A percentile compares a stretch with the other conserved stretches of the same genome.
These are phyloP conservation scores for Ibidorhyncha struthersii DNA, from an alignment of 2,113 vertebrate genomes.

Conservation along the genomic window DNA sequence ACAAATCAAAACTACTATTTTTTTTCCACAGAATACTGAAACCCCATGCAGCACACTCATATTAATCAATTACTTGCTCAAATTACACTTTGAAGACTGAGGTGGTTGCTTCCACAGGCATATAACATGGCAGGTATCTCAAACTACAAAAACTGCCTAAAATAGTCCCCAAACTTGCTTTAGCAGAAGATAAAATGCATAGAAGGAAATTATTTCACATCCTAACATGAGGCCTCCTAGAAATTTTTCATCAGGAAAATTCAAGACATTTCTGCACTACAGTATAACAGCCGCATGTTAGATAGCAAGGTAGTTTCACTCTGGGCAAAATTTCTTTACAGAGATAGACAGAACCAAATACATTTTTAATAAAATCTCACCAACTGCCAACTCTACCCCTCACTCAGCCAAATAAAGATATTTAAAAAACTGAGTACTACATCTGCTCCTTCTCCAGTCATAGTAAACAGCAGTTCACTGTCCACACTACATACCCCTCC, in stretches of 20 bases:
- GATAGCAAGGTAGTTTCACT: not conserved
- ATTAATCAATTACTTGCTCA: not conserved
- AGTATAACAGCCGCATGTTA: not conserved
- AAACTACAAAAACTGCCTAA: not conserved
- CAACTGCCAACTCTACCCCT: not conserved
- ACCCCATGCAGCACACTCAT: fast-evolving
- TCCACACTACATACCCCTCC: not conserved
- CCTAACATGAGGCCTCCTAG: fast-evolving
- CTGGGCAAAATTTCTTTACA: not conserved
- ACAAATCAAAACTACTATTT: not conserved
- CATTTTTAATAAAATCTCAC: not conserved
- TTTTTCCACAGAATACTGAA: not conserved
- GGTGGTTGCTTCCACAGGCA: not conserved
- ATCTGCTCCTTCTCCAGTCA: not conserved
- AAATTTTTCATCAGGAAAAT: not conserved
- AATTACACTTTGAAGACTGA: not conserved
- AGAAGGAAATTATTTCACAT: not conserved
- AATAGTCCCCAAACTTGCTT: not conserved
- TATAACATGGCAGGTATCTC: not conserved
- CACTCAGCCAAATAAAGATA: not conserved
- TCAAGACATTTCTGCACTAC: not conserved
- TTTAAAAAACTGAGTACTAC: not conserved
- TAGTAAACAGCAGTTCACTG: not conserved
- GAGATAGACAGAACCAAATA: not conserved
- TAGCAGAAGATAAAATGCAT: not conserved